phyloP scores from a whole-genome alignment of 2,113 vertebrate genomes.

The Loxodonta africana region DNA sequence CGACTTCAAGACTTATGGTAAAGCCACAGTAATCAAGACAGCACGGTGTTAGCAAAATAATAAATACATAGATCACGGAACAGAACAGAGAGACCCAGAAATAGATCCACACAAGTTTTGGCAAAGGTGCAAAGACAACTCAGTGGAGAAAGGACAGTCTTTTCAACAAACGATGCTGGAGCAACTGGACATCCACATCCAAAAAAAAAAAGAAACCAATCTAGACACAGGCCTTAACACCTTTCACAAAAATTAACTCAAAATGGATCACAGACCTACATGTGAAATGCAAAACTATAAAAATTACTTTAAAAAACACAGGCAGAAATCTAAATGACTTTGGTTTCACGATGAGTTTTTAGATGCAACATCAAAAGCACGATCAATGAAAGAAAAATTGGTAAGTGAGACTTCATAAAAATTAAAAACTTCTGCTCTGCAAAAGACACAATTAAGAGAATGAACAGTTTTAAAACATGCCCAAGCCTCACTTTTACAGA shows the following conservation, averaged over 20 bases:
- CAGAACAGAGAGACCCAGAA: neutral
- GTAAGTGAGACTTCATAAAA: neutral
- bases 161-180: neutral
- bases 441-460: neutral
- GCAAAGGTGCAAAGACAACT: neutral
- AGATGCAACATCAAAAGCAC: neutral
- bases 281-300: neutral
- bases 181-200: too few relatives aligned
- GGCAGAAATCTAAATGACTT: neutral
- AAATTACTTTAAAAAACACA: neutral
- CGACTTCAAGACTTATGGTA: neutral
- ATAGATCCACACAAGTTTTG: neutral
- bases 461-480: neutral
- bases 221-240: too few relatives aligned
- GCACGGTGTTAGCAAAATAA: neutral
- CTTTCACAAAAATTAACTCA: neutral
- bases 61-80: neutral
- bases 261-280: neutral
- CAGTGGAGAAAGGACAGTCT: neutral
- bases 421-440: neutral
- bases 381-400: neutral
- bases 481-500: neutral
- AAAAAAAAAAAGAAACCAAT: too few relatives aligned
- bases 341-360: neutral
- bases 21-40: neutral